Base-by-base conservation (phyloP, 2,888 invertebrate genomes). In the Mythimna albipuncta region DNA sequence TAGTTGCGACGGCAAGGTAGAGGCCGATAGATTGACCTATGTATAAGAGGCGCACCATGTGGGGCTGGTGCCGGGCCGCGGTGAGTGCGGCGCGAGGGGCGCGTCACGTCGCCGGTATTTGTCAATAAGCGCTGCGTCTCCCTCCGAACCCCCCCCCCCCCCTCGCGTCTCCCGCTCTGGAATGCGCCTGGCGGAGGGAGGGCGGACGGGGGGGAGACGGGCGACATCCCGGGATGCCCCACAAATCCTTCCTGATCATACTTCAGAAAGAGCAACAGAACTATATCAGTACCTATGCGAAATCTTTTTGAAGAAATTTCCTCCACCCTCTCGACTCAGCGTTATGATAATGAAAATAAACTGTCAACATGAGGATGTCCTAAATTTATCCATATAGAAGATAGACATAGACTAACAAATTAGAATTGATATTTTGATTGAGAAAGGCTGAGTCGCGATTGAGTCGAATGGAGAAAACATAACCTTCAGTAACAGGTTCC, bases 51-150 rank as follows among this genome's bases (percentile, higher is more conserved):
- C 44, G 47, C 47, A 7, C 11, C 13, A 19, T 50, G 26, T 35
- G 69, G n/a, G 6, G 50, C 19, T 19, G 6, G 47, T 6, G 47
- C 16, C 5, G 47, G 47, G 47, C 16, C 47, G 47, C 47, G 47
- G 16, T 2, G 19, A 47, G 2, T 5, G 52, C 13, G 63, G 61
- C 61, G 6, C 41, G 44, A 67, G 64, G 75, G 72, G 64, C 21
- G 26, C 69, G 68, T 19, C 66, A 52, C 69, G 70, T 21, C 65
- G 65, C 76, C 79, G 88, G 81, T 85, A 87, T 89, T 86, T 88
- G 88, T 89, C 88, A 89, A 88, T 88, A 88, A 78, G 66, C 70
- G 73, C 66, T 75, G 59, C 67, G 74, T 80, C 75, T 67, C 67
- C 69, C 81, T 69, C 75, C 66, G 67, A 55, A 66, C 72, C 83